These are phyloP conservation scores for Cheilosia vernalis DNA, from an alignment of 2,888 invertebrate species.

Conservation along the genomic window DNA sequence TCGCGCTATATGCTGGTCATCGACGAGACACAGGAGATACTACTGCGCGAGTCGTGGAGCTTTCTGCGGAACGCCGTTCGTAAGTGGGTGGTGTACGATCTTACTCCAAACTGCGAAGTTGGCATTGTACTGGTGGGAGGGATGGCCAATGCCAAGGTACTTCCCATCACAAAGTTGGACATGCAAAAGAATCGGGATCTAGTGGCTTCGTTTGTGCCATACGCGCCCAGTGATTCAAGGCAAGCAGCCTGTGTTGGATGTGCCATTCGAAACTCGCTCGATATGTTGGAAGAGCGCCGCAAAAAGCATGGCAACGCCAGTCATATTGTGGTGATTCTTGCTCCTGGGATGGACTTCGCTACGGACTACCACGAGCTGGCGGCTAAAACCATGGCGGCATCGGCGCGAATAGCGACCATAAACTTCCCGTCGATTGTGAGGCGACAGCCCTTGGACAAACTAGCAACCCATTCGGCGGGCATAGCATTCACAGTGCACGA, in stretches of 20 bases:
- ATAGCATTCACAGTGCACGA: slow-evolving; percentile 84
- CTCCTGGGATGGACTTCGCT: slow-evolving; percentile 84
- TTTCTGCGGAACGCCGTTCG: slow-evolving; percentile 85
- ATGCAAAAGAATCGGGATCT: slow-evolving; percentile 82
- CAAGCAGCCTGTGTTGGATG: slow-evolving; percentile 84
- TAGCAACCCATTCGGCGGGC: slow-evolving; percentile 83
- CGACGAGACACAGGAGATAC: slow-evolving; percentile 86
- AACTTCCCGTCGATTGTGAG: slow-evolving; percentile 85
- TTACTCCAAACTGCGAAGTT: slow-evolving; percentile 84
- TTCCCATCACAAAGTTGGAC: slow-evolving; percentile 81
- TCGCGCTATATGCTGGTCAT: slow-evolving; percentile 86
- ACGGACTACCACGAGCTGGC: slow-evolving; percentile 82
- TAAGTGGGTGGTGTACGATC: slow-evolving; percentile 85
- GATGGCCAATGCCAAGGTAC: slow-evolving; percentile 78
- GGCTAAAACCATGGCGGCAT: slow-evolving; percentile 80
- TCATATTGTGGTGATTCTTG: slow-evolving; percentile 85
- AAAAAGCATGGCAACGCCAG: slow-evolving; percentile 84
- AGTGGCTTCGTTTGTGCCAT: slow-evolving; percentile 84
- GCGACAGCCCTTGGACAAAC: slow-evolving; percentile 83
- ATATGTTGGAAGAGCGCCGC: slow-evolving; percentile 84
- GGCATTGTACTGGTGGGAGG: slow-evolving; percentile 83
- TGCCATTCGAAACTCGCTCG: slow-evolving; percentile 72
- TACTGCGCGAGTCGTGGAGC: slow-evolving; percentile 86
- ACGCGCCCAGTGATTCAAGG: slow-evolving; percentile 84
- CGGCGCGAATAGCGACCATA: slow-evolving; percentile 84